Conservation (phyloP, 2,113 vertebrate species). For the Ailuropoda melanoleuca region DNA sequence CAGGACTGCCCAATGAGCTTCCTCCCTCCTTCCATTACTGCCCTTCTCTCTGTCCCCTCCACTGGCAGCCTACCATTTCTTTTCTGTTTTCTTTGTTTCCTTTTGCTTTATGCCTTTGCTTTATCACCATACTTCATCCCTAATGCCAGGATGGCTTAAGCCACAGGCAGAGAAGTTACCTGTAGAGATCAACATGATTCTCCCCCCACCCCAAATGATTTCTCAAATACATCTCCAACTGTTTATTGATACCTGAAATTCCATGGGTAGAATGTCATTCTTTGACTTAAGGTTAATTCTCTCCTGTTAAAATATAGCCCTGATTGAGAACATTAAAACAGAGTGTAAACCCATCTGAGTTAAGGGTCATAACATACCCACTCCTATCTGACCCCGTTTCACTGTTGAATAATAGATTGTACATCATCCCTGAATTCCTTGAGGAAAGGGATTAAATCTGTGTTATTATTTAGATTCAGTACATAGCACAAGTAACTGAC, state of each 20-base stretch:
- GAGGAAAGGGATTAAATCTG: background rate
- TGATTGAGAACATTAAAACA: background rate
- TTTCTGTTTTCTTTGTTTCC: background rate
- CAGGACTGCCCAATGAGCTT: rapidly evolving
- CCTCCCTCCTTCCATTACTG: too few relatives aligned
- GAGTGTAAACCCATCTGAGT: background rate
- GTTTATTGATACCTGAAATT: background rate
- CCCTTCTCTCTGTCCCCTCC: background rate
- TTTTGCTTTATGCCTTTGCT: background rate
- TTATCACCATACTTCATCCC: background rate
- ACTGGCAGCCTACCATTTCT: background rate
- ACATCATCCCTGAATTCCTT: background rate
- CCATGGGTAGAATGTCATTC: background rate
- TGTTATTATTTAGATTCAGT: background rate
- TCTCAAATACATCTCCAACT: background rate
- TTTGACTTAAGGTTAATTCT: background rate
- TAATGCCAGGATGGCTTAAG: background rate
- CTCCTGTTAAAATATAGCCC: background rate
- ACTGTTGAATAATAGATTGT: background rate
- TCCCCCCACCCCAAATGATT: background rate
- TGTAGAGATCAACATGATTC: background rate
- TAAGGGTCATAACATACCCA: background rate
- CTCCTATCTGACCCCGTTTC: too few relatives aligned
- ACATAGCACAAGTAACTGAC: background rate
- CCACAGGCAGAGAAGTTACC: background rate